Evolutionary conservation across 2,797 vertebrate genomes (phyloP).

Genomic region (Tamandua tetradactyla): DNA sequence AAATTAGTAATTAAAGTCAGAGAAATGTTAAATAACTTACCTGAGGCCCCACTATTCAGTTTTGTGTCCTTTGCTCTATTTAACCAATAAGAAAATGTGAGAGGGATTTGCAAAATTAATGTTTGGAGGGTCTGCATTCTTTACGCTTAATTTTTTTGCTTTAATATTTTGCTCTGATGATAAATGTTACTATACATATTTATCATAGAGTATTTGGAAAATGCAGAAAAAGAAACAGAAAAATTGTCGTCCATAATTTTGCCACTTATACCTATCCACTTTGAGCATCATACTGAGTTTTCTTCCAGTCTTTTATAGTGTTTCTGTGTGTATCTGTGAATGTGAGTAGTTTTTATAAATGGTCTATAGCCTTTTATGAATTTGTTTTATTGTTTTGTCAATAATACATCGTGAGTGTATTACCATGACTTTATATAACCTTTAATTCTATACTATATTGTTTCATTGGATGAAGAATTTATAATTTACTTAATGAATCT

Average conservation of each 20-base stretch:
- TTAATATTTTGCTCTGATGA: neutral
- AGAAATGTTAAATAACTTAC: neutral
- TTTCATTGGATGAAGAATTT: neutral
- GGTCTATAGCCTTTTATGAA: neutral
- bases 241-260: neutral
- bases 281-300: neutral
- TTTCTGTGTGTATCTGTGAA: neutral
- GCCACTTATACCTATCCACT: neutral
- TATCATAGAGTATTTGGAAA: neutral
- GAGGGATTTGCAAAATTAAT: constrained; percentile 15
- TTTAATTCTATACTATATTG: neutral
- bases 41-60: neutral
- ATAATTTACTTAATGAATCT: neutral
- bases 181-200: neutral
- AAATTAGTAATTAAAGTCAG: neutral
- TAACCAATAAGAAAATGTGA: neutral
- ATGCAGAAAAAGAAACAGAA: neutral
- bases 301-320: neutral
- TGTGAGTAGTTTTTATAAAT: neutral
- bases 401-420: neutral
- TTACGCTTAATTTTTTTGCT: neutral
- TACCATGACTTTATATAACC: neutral
- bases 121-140: neutral
- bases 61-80: neutral
- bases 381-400: neutral